Base-by-base conservation (phyloP, 1,140 invertebrate genomes). In the Conopomorpha cramerella region DNA sequence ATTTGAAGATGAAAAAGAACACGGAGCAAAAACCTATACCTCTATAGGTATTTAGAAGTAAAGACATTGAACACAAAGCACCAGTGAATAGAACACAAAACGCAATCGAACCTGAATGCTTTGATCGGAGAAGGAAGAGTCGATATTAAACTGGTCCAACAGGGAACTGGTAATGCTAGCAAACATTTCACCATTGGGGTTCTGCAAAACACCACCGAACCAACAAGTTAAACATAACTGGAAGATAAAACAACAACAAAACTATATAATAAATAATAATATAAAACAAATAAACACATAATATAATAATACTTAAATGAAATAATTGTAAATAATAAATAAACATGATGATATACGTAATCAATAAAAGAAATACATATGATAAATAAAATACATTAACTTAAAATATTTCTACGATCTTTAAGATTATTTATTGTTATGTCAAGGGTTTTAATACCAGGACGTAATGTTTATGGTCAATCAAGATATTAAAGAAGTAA, bases 91-190 rank as follows among this genome's bases (percentile, higher is more conserved):
- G 49, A n/a, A n/a, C n/a, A n/a, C 48, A 56, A 59, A 58, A 39
- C 38, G 34, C n/a, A 32, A 51, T 74, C 71, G 64, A 76, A 85
- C 83, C 82, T 88, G 86, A 50, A 87, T 86, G 74, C 84, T 87
- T 64, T 80, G 84, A 64, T 84, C 82, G 50, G 82, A 82, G 78
- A 85, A 88, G 53, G 87, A 79, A 46, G 88, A 89, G 55, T 89
- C 86, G 70, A 90, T 83, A 52, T 86, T 86, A 73, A 89, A 86
- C 68, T 86, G 87, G 67, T 86, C 86, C 83, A 91, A 85, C 64
- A 91, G 79, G 36, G 89, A 92, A 45, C 87, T 87, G 39, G 88
- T 87, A 45, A 92, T 85, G 72, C 87, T 90, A 40, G 89, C 89
- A 71, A 84, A 90, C 77, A 88, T 88, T 81, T 92, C 89, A 49